Evolutionary conservation across 2,113 vertebrate genomes (phyloP).

Genomic region (Tachysurus fulvidraco): DNA sequence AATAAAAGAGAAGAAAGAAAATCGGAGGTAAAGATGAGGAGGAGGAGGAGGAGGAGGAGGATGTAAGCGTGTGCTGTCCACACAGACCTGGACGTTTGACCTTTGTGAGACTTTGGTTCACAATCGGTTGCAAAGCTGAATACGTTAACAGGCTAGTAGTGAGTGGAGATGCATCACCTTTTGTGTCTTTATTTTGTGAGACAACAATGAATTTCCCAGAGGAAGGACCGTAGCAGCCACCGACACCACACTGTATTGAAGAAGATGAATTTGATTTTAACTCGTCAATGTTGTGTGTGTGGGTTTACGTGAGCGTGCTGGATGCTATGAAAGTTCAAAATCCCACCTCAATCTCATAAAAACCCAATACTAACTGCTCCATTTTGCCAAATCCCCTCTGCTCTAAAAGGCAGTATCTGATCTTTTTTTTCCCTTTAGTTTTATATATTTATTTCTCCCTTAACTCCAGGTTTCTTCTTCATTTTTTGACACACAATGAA

Average conservation of each 20-base stretch:
- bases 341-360: slow-evolving; percentile 8
- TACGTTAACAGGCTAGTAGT: slow-evolving; percentile 72
- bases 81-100: slow-evolving; percentile 67
- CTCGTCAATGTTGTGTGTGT: slow-evolving; percentile 16
- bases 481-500: slow-evolving; percentile 52
- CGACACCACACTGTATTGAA: slow-evolving; percentile 38
- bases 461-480: slow-evolving; percentile 46
- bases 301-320: slow-evolving; percentile 19
- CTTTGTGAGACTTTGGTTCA: slow-evolving; percentile 65
- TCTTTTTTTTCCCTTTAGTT: slow-evolving; percentile 27
- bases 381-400: neutral
- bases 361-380: neutral
- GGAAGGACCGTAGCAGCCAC: slow-evolving; percentile 12
- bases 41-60: slow-evolving; percentile 38
- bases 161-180: slow-evolving; percentile 46
- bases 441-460: slow-evolving; percentile 58
- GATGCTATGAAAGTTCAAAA: slow-evolving; percentile 26
- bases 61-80: slow-evolving; percentile 54
- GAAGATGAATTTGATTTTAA: slow-evolving; percentile 40
- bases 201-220: slow-evolving; percentile 39
- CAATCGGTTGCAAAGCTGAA: slow-evolving; percentile 67
- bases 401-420: slow-evolving; percentile 38
- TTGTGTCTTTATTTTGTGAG: slow-evolving; percentile 38
- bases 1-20: slow-evolving; percentile 50
- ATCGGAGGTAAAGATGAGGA: slow-evolving; percentile 40